phyloP scores from a whole-genome alignment of 2,113 vertebrate genomes.

The Dipodomys spectabilis region DNA sequence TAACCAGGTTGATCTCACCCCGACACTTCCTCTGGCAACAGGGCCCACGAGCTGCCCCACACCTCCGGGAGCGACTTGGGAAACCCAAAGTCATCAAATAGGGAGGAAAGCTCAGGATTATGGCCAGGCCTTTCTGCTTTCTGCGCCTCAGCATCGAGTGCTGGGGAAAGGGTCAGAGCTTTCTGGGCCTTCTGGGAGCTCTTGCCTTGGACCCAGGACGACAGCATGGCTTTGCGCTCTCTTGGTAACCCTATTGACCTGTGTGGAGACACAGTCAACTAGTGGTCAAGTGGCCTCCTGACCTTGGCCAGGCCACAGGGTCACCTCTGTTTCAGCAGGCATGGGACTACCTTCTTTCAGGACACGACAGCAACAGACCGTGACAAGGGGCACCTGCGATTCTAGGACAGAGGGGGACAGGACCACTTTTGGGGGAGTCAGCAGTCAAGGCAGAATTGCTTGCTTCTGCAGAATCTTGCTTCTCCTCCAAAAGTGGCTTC shows the following conservation, averaged over 20 bases:
- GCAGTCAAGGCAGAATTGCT: background rate
- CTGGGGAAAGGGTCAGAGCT: too few relatives aligned
- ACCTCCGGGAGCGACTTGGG: background rate
- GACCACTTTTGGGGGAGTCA: too few relatives aligned
- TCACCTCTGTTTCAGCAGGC: background rate
- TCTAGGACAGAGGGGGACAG: background rate
- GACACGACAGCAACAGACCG: background rate
- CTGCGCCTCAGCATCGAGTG: background rate
- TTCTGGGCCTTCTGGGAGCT: background rate
- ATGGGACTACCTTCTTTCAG: background rate
- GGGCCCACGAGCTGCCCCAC: background rate
- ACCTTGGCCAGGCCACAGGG: background rate
- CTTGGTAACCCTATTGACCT: background rate
- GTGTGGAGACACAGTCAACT: background rate
- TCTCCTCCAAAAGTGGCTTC: background rate
- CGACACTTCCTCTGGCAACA: conserved; percentile 51
- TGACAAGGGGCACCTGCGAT: background rate
- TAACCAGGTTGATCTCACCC: conserved; percentile 40
- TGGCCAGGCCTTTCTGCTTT: background rate
- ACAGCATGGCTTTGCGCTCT: background rate
- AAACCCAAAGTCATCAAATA: background rate
- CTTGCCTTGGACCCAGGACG: background rate
- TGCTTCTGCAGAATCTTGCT: background rate
- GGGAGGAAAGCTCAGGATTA: background rate
- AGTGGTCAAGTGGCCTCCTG: background rate